Conservation (phyloP, 2,113 vertebrate species). For the Jacana jacana region DNA sequence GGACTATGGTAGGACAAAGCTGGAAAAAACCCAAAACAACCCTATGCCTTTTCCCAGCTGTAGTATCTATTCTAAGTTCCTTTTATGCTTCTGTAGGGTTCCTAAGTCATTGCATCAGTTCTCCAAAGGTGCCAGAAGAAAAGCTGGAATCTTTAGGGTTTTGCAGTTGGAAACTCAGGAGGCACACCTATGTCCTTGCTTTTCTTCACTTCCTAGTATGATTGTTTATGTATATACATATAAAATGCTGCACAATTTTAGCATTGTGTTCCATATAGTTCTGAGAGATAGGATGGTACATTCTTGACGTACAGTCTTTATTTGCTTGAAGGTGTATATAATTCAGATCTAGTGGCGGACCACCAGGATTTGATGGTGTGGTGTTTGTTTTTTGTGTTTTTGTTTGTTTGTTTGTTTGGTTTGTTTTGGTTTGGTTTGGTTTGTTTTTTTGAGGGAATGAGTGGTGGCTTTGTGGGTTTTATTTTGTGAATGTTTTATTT, state of each 20-base stretch:
- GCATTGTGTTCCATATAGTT: neutral
- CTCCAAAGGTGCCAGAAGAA: neutral
- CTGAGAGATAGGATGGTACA: neutral
- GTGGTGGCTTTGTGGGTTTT: neutral
- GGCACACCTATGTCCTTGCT: neutral
- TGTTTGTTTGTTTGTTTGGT: neutral
- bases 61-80: neutral
- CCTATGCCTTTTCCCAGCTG: neutral
- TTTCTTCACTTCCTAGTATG: neutral
- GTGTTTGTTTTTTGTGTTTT: fast-evolving
- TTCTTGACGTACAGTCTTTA: neutral
- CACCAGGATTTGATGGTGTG: neutral
- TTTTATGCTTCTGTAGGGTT: neutral
- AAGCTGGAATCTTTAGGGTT: neutral
- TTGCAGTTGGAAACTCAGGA: neutral
- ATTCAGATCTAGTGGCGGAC: neutral
- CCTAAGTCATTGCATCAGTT: neutral
- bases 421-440: neutral
- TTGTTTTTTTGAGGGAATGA: too few species aligned
- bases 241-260: neutral
- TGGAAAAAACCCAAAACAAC: fast-evolving
- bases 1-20: neutral
- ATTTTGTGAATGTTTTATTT: neutral
- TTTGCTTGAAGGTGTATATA: neutral
- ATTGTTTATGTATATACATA: neutral